Evolutionary conservation across 1,140 invertebrate genomes (phyloP).

Genomic region (Micrasema longulum): DNA sequence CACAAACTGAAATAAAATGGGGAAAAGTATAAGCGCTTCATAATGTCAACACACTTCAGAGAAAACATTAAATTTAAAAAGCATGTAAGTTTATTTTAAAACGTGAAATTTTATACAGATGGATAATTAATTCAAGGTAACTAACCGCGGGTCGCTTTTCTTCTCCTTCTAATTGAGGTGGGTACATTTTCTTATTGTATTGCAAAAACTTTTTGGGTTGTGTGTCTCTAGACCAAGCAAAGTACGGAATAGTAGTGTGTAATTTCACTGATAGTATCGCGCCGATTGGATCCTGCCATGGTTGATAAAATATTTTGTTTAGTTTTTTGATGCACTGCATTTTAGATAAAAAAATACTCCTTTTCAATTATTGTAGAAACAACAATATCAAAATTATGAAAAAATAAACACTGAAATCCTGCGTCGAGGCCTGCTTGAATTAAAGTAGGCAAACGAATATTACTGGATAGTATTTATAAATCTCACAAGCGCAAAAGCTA

Average conservation of each 20-base stretch:
- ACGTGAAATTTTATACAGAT: neutral
- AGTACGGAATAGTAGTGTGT: neutral
- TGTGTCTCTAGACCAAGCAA: conserved; percentile 9
- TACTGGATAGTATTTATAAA: no score
- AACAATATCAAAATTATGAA: no score
- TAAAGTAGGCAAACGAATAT: no score
- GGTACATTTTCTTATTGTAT: conserved; percentile 83
- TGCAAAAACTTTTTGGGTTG: conserved; percentile 68
- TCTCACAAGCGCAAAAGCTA: no score
- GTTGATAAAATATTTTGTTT: neutral
- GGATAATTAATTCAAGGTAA: conserved; percentile 2
- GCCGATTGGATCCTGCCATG: conserved; percentile 1
- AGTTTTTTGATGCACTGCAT: conserved; percentile 19
- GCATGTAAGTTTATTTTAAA: neutral
- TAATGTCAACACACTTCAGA: no score
- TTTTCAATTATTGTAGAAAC: no score
- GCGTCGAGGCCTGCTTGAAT: no score
- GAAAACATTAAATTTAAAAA: no score
- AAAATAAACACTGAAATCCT: no score
- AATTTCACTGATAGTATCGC: conserved; percentile 25
- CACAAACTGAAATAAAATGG: conserved; percentile 78
- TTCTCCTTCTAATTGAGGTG: conserved; percentile 81
- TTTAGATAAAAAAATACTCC: no score
- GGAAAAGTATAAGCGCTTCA: no score
- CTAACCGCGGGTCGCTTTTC: conserved; percentile 84